phyloP scores from a whole-genome alignment of 2,113 vertebrate species.

The Chaetodon auriga region DNA sequence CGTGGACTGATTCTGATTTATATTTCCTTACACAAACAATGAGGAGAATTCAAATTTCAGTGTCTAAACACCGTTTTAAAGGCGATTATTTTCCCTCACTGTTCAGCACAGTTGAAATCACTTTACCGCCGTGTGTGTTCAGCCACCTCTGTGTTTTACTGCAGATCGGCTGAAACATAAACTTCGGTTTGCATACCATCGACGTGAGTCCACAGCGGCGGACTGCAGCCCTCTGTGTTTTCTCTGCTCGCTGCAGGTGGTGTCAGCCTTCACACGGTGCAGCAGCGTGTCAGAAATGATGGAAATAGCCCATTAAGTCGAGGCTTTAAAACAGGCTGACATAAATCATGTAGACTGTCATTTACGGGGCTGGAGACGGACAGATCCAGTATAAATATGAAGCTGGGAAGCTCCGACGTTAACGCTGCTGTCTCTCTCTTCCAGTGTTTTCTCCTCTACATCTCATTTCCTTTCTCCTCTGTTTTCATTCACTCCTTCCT shows the following conservation, averaged over 20 bases:
- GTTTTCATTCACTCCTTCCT: no score
- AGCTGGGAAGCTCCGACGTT: background rate
- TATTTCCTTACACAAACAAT: background rate
- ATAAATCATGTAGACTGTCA: constrained; percentile 18
- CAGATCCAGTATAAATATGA: constrained; percentile 29
- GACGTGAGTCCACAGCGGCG: background rate
- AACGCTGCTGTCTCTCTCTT: background rate
- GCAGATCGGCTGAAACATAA: background rate
- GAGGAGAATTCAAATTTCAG: background rate
- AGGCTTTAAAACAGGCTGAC: background rate
- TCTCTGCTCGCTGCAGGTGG: constrained; percentile 40
- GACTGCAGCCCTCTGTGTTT: constrained; percentile 2
- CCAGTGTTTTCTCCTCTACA: background rate
- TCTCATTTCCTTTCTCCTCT: background rate
- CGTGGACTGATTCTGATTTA: background rate
- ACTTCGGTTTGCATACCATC: background rate
- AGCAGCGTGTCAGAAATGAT: constrained; percentile 30
- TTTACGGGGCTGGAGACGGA: background rate
- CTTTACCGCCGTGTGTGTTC: constrained; percentile 18
- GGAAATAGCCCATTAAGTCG: constrained; percentile 33
- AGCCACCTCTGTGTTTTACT: constrained; percentile 36
- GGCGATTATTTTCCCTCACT: no score
- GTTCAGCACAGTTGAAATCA: background rate
- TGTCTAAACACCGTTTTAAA: background rate
- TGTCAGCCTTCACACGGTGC: background rate